Evolutionary conservation across 2,797 vertebrate genomes (phyloP).

Genomic region (Moxostoma hubbsi): DNA sequence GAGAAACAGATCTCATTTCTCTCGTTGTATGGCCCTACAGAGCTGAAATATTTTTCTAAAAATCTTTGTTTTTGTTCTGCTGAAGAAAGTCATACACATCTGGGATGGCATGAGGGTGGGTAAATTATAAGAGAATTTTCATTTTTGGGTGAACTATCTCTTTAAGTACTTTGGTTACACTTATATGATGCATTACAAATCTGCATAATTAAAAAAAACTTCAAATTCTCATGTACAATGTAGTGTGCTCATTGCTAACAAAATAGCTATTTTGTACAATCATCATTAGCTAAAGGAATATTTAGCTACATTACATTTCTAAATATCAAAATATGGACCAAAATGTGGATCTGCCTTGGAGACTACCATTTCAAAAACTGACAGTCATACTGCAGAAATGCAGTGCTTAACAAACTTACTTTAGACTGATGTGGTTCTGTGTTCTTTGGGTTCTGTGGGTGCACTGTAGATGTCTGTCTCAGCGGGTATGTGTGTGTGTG

Average conservation of each 20-base stretch:
- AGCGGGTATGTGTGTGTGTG: not conserved
- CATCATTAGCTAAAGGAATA: not conserved
- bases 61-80: no score
- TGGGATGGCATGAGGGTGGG: no score
- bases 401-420: not conserved
- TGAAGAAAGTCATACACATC: no score
- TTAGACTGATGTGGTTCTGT: conserved; percentile 37
- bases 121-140: no score
- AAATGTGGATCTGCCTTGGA: not conserved
- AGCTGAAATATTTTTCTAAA: no score
- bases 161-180: no score
- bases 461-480: conserved; percentile 23
- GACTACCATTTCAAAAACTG: not conserved
- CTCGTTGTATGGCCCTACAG: no score
- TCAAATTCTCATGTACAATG: not conserved
- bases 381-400: not conserved
- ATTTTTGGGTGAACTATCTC: no score
- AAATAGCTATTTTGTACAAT: not conserved
- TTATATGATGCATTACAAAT: not conserved
- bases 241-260: not conserved
- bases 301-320: not conserved
- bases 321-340: not conserved
- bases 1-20: no score
- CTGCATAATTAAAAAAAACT: not conserved
- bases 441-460: conserved; percentile 22